A percentile compares a stretch with the other conserved stretches of the same genome.
phyloP scores from a whole-genome alignment of 35 echinoderm and acorn worm genomes.

The Diadema setosum region DNA sequence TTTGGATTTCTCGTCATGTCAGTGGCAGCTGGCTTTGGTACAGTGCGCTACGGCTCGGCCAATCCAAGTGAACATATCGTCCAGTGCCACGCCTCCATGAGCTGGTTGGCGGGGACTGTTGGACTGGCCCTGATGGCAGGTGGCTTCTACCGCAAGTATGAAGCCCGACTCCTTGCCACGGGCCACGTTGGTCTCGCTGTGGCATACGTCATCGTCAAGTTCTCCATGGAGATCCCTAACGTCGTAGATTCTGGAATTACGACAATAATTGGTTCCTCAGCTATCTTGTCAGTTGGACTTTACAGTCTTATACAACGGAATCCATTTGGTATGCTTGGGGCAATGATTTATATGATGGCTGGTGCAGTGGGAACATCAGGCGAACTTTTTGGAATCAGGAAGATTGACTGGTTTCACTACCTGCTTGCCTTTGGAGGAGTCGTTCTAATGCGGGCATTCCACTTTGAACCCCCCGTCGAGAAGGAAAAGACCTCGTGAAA shows the following conservation, averaged over 20 bases:
- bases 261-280: slow-evolving; percentile 18
- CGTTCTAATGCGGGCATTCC: slow-evolving; percentile 61
- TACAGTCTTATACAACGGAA: slow-evolving; percentile 65
- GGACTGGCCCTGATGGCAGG: slow-evolving; percentile 61
- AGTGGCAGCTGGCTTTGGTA: slow-evolving; percentile 55
- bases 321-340: slow-evolving; percentile 75
- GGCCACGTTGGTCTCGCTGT: slow-evolving; percentile 30
- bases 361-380: slow-evolving; percentile 71
- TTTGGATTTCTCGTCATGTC: slow-evolving; percentile 70
- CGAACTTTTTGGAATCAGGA: slow-evolving; percentile 29
- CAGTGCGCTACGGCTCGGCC: slow-evolving; percentile 41
- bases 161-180: slow-evolving; percentile 16
- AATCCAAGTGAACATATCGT: background rate
- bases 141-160: slow-evolving; percentile 60
- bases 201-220: slow-evolving; percentile 26
- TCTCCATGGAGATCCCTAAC: background rate
- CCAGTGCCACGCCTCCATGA: slow-evolving; percentile 40
- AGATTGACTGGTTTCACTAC: slow-evolving; percentile 97
- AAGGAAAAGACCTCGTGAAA: slow-evolving; percentile 42
- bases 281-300: slow-evolving; percentile 65
- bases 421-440: slow-evolving; percentile 80
- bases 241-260: slow-evolving; percentile 8
- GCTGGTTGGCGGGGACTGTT: slow-evolving; percentile 59
- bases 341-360: slow-evolving; percentile 53
- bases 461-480: slow-evolving; percentile 30